These are phyloP conservation scores for Operophtera brumata DNA, from an alignment of 2,888 invertebrate genomes.

Conservation along the genomic window DNA sequence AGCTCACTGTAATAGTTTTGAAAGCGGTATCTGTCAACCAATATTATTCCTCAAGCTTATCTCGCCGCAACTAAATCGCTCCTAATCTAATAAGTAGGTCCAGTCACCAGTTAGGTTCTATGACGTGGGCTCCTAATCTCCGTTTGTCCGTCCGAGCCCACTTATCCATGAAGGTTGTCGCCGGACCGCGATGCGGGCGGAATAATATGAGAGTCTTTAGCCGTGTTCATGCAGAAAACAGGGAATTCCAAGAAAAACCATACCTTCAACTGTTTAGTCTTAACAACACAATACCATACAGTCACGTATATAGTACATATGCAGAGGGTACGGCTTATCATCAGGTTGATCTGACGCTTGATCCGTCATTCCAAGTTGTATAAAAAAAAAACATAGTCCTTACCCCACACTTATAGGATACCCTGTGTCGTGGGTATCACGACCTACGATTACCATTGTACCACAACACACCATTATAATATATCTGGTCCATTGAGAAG, in stretches of 20 bases:
- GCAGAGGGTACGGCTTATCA: no score
- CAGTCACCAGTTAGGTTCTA: conserved; percentile 25
- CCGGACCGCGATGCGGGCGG: conserved; percentile 50
- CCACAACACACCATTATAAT: no score
- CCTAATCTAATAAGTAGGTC: conserved; percentile 27
- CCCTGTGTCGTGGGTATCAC: no score
- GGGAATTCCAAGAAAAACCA: conserved; percentile 28
- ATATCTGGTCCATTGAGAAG: no score
- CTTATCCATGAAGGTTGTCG: conserved; percentile 52
- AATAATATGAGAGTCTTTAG: conserved; percentile 49
- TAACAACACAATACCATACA: no score
- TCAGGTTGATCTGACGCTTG: no score
- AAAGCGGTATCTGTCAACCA: not conserved
- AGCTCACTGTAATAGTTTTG: not conserved
- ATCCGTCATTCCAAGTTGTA: no score
- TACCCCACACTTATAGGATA: no score
- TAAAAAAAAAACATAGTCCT: no score
- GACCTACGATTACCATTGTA: no score
- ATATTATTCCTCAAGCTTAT: conserved; percentile 5
- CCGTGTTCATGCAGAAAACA: conserved; percentile 13
- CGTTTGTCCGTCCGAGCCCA: conserved; percentile 36
- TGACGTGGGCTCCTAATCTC: conserved; percentile 36
- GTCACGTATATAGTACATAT: no score
- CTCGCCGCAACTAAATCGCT: conserved; percentile 9
- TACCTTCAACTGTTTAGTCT: no score